Evolutionary conservation across 2,113 vertebrate species (phyloP), one percentile per base, ranked within the genome.

Genomic region (Chloebia gouldiae): DNA sequence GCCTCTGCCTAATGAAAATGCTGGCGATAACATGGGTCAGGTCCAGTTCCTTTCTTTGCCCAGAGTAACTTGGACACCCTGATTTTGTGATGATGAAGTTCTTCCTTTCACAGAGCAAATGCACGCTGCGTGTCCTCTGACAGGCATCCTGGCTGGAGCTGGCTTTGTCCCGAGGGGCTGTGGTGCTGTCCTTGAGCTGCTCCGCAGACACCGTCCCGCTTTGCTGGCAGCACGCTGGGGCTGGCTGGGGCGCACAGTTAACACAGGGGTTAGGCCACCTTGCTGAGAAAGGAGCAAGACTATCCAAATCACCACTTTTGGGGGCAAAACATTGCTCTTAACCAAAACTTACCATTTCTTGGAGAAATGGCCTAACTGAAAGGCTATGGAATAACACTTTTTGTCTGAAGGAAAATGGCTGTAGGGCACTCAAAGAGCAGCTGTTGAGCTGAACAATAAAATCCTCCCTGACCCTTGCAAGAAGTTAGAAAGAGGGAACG

Each of bases 101-200:
- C 28, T 72, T 87, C 44, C 39, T 44, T 78, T 64, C 22, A 6
- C 61, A 64, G 40, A 37, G 31, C 11, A 69, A 68, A 69, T 24
- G 57, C 2, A 6, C 3, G 8, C 15, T 42, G 23, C 47, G 13
- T 79, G 65, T 78, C 25, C 49, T 45, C 49, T 44, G 78, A 25
- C 24, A 25, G 65, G 33, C 44, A 33, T 64, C 30, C 64, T 70
- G 77, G 30, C 47, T 68, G 69, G 33, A 86, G 33, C n/a, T 59
- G 45, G 59, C 33, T 47, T 92, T 7, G 18, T 86, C 60, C 59
- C 0, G 0, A 47, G 50, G 1, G 11, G 27, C 47, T 0, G 0
- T 6, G 47, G 42, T 63, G 27, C 50, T 57, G 63, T 47, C 42
- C 60, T 47, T 2, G 3, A 24, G 25, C 30, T 35, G 51, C 47